Base-by-base conservation (phyloP, 2,888 invertebrate species). In the Napeogenes inachia region DNA sequence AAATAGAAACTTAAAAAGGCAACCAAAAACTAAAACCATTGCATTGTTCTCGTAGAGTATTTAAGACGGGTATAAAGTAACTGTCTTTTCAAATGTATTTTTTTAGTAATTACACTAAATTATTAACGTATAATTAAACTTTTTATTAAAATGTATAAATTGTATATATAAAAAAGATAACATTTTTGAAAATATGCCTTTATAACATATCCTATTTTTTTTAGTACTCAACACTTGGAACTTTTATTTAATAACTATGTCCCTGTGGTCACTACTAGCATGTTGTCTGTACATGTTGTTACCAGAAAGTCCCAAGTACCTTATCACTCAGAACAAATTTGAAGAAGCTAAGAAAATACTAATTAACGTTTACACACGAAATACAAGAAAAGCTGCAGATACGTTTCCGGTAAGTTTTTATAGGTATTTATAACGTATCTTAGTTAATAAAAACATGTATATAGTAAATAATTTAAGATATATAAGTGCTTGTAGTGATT, bases 151-250 rank as follows among this genome's bases (percentile, higher is more conserved):
- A 21, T 21, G 21, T 21, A 21, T 21, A 50, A 21, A 2, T 13
- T 57, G 46, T 2, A 13, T 32, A 54, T 46, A 53, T 61, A 10
- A 30, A 50, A 42, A 21, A 42, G n/a, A n/a, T n/a, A 12, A 12
- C 10, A 42, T 8, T 10, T 42, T 42, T 42, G 12, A 42, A 10
- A 42, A 42, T 42, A 10, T 2, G 42, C 6, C 8, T 42, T 42
- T 42, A 10, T 42, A 42, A 42, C 12, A 3, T 10, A 10, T 12
- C 8, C 10, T 12, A 42, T 10, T 42, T 42, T 42, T 85, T 62
- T 77, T 21, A 88, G 88, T 82, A 6, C 74, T 88, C 10, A 79
- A 85, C 60, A 79, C 81, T 30, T 89, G 89, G 89, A 88, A 87
- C 58, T 79, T 84, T 64, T 89, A 87, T 64, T 71, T 87, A 0